A percentile compares a stretch with the other conserved stretches of the same genome.
Conservation (phyloP, 1,140 invertebrate genomes). For the Euura lappo region DNA sequence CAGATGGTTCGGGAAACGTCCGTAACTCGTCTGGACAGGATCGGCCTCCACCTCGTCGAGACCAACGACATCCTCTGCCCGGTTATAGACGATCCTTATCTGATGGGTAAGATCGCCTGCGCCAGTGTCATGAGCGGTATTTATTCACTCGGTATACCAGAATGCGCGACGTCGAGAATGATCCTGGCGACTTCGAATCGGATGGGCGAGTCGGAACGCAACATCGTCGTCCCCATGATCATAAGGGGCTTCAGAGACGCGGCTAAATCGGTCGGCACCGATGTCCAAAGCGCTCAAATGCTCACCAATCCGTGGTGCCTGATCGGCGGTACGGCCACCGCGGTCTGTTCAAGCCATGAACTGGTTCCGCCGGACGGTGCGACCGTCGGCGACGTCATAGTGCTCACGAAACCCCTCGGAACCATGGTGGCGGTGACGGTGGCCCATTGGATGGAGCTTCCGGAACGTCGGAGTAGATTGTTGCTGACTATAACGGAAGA, state of each 20-base stretch:
- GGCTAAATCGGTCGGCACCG: slow-evolving; percentile 63
- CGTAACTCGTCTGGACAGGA: slow-evolving; percentile 67
- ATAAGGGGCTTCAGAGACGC: slow-evolving; percentile 69
- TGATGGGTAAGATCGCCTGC: slow-evolving; percentile 69
- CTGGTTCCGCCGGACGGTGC: slow-evolving; percentile 67
- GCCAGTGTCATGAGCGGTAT: slow-evolving; percentile 68
- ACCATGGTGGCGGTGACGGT: slow-evolving; percentile 66
- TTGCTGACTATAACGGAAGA: slow-evolving; percentile 62
- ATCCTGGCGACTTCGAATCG: slow-evolving; percentile 54
- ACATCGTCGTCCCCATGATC: slow-evolving; percentile 63
- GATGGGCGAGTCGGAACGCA: slow-evolving; percentile 61
- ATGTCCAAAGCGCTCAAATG: slow-evolving; percentile 68
- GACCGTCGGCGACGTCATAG: slow-evolving; percentile 65
- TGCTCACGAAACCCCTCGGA: slow-evolving; percentile 69
- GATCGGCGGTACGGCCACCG: slow-evolving; percentile 70
- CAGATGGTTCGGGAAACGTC: slow-evolving; percentile 15
- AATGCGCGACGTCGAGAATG: slow-evolving; percentile 68
- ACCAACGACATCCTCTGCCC: slow-evolving; percentile 76
- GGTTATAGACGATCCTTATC: slow-evolving; percentile 73
- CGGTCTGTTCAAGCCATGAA: slow-evolving; percentile 65
- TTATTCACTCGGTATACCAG: slow-evolving; percentile 67
- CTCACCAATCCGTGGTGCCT: slow-evolving; percentile 71
- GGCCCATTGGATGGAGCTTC: slow-evolving; percentile 64
- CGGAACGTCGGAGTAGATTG: slow-evolving; percentile 60
- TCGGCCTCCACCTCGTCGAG: slow-evolving; percentile 69